Evolutionary conservation across 2,797 vertebrate species (phyloP).

Genomic region (Simalia tracyae): DNA sequence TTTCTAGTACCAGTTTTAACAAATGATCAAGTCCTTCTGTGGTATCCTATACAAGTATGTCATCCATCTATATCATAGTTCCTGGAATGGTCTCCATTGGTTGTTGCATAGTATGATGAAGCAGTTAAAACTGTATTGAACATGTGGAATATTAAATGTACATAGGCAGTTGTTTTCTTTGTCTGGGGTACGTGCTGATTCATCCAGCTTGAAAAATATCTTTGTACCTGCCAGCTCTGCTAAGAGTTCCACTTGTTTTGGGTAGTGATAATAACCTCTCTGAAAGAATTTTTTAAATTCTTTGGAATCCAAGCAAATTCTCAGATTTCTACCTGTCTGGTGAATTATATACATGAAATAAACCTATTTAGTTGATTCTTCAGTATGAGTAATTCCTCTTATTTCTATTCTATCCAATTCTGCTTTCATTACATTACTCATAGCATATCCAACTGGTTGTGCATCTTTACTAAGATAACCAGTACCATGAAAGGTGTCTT

Average conservation of each 20-base stretch:
- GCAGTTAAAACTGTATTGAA: too few species aligned
- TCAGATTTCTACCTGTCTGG: neutral
- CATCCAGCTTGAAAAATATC: neutral
- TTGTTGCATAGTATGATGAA: too few species aligned
- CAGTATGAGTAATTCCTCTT: too few species aligned
- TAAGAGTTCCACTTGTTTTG: neutral
- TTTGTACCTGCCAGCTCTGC: neutral
- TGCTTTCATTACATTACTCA: too few species aligned
- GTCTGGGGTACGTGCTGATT: neutral
- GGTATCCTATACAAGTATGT: neutral
- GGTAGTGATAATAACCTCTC: neutral
- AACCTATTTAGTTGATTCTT: too few species aligned
- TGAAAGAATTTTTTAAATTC: neutral
- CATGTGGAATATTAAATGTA: too few species aligned
- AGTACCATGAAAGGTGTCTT: too few species aligned
- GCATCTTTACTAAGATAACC: too few species aligned
- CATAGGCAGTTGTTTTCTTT: neutral
- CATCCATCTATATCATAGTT: too few species aligned
- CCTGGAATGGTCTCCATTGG: too few species aligned
- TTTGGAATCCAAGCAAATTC: neutral
- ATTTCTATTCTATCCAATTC: too few species aligned
- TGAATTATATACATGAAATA: neutral
- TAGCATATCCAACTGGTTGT: too few species aligned
- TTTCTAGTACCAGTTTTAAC: neutral
- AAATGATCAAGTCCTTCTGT: neutral